Conservation (phyloP, 2,113 vertebrate genomes). For the Choloepus hoffmanni region DNA sequence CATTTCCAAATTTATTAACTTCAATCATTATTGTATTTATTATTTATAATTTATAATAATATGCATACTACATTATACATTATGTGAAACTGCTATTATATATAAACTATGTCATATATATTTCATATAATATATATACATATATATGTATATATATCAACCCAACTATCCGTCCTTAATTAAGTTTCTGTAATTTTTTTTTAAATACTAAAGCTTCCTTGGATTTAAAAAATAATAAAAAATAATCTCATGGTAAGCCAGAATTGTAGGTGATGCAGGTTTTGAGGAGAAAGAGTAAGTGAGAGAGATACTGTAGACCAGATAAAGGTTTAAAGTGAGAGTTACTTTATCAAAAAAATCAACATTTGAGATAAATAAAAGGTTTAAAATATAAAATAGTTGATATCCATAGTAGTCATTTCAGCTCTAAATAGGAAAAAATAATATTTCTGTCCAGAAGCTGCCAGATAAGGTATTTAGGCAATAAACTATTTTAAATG, state of each 20-base stretch:
- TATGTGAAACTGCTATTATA: neutral
- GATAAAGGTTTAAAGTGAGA: neutral
- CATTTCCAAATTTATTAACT: neutral
- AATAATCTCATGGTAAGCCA: neutral
- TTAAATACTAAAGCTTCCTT: neutral
- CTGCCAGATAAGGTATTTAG: neutral
- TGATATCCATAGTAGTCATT: neutral
- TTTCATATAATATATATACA: no score
- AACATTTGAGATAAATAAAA: neutral
- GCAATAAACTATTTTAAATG: conserved; percentile 6
- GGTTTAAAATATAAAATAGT: neutral
- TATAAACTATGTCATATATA: no score
- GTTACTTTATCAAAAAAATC: neutral
- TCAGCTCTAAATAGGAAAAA: neutral
- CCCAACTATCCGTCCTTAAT: neutral
- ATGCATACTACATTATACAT: neutral
- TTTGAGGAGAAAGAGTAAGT: neutral
- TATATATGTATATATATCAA: neutral
- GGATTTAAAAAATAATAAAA: neutral
- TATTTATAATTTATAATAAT: neutral
- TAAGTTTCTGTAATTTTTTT: neutral
- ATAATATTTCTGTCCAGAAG: neutral
- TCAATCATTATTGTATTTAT: neutral
- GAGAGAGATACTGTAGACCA: neutral
- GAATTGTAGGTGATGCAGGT: neutral